A percentile compares a stretch with the other conserved stretches of the same genome.
Conservation (phyloP, 2,888 invertebrate genomes). For the Margaritifera margaritifera region DNA sequence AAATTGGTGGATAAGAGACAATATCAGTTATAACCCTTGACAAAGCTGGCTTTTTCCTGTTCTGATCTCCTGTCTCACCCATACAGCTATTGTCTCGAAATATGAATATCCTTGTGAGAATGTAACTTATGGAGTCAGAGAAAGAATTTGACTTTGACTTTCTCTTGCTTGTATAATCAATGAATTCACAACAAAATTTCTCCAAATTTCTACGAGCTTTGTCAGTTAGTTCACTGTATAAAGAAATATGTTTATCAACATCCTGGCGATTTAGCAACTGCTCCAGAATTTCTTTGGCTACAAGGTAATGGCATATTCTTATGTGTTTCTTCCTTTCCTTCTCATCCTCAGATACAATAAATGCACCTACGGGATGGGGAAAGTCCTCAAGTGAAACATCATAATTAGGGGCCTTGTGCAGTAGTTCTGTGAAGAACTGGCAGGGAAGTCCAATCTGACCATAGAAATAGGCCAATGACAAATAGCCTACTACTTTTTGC, state of each 20-base stretch:
- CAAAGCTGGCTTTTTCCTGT: slow-evolving; percentile 8
- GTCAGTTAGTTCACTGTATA: neutral
- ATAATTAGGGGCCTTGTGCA: slow-evolving; percentile 12
- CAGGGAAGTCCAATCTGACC: slow-evolving; percentile 5
- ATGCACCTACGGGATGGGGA: slow-evolving; percentile 5
- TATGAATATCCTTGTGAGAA: slow-evolving; percentile 31
- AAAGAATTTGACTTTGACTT: slow-evolving; percentile 2
- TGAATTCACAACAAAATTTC: slow-evolving; percentile 21
- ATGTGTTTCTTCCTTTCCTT: slow-evolving; percentile 15
- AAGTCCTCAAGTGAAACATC: slow-evolving; percentile 7
- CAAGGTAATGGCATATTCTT: slow-evolving; percentile 16
- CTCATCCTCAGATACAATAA: slow-evolving; percentile 13
- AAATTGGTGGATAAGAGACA: slow-evolving; percentile 17
- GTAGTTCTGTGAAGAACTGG: slow-evolving; percentile 8
- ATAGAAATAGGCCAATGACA: slow-evolving; percentile 6
- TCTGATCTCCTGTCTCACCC: slow-evolving; percentile 16
- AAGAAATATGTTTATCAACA: too few species aligned
- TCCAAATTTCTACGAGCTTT: slow-evolving; percentile 12
- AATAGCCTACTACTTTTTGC: slow-evolving; percentile 3
- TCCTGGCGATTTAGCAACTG: slow-evolving; percentile 10
- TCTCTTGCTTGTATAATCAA: slow-evolving; percentile 20
- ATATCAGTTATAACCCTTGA: slow-evolving; percentile 27
- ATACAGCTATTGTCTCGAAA: slow-evolving; percentile 18
- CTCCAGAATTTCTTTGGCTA: slow-evolving; percentile 27
- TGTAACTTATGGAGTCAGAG: slow-evolving; percentile 6